These are phyloP conservation scores for Clarias laeviceps DNA, from an alignment of 2,797 vertebrate genomes.

Conservation along the genomic window DNA sequence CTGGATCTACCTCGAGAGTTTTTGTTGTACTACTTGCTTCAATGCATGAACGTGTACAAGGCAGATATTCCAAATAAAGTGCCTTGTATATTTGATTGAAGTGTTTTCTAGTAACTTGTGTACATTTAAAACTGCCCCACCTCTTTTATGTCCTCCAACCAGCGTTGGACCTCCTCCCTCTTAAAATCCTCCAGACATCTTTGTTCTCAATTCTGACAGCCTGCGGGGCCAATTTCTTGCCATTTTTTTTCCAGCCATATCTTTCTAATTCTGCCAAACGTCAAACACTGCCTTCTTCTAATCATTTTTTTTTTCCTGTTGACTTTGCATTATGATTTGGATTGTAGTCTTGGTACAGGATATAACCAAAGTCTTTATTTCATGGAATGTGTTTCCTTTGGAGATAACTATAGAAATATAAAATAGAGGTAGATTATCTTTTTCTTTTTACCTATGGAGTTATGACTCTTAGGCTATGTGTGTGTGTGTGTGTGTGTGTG, in stretches of 20 bases:
- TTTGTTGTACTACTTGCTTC: background rate
- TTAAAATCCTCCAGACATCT: conserved; percentile 4
- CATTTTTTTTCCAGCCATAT: background rate
- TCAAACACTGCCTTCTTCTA: background rate
- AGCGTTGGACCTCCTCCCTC: background rate
- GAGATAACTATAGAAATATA: background rate
- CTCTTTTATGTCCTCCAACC: background rate
- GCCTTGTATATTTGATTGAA: background rate
- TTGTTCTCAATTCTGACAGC: background rate
- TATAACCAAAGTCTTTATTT: background rate
- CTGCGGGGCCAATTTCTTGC: background rate
- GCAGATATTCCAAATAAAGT: background rate
- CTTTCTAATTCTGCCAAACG: conserved; percentile 12
- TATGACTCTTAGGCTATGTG: background rate
- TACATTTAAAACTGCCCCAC: background rate
- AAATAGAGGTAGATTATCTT: background rate
- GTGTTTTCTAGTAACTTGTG: background rate
- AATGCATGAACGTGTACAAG: background rate
- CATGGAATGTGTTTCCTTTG: background rate
- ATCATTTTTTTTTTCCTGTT: conserved; percentile 9
- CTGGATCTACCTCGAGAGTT: background rate
- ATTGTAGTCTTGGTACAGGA: background rate
- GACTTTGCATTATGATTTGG: background rate
- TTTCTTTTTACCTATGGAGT: background rate
- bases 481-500: background rate